Evolutionary conservation across 2,797 vertebrate genomes (phyloP).

Genomic region (Sebastes miniatus): DNA sequence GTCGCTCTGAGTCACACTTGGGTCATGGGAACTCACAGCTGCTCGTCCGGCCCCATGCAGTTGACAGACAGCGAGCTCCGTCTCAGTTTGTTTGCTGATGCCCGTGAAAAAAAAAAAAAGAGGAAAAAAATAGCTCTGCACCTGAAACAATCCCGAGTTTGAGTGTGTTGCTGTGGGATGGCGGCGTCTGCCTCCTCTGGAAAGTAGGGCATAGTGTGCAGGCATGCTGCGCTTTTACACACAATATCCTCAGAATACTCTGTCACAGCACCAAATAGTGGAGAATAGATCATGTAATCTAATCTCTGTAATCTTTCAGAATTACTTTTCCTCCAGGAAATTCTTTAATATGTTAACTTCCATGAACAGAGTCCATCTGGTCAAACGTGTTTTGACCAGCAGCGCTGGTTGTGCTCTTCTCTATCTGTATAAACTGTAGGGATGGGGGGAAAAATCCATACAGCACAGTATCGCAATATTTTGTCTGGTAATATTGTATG

Average conservation of each 20-base stretch:
- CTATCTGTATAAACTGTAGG: no score
- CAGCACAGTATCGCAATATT: no score
- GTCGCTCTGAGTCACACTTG: constrained; percentile 41
- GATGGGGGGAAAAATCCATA: no score
- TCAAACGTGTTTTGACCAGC: no score
- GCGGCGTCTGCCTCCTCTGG: not conserved
- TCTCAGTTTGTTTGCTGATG: constrained; percentile 60
- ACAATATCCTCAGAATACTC: not conserved
- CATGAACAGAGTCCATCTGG: no score
- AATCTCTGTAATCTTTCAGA: not conserved
- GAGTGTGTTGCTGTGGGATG: constrained; percentile 38
- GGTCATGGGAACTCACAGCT: constrained; percentile 78
- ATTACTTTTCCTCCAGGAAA: not conserved
- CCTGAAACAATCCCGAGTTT: constrained; percentile 67
- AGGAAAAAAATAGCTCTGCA: constrained; percentile 43
- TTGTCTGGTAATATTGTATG: no score
- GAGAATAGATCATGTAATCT: not conserved
- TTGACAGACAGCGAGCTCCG: constrained; percentile 43
- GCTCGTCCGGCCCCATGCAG: constrained; percentile 54
- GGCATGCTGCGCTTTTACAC: constrained; percentile 32
- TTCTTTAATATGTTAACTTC: not conserved
- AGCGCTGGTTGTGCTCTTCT: no score
- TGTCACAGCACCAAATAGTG: not conserved
- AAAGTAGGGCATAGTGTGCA: constrained; percentile 55
- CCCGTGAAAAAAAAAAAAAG: constrained; percentile 33